Base-by-base conservation (phyloP, 2,797 vertebrate species). In the Melanotaenia parkinsoni region DNA sequence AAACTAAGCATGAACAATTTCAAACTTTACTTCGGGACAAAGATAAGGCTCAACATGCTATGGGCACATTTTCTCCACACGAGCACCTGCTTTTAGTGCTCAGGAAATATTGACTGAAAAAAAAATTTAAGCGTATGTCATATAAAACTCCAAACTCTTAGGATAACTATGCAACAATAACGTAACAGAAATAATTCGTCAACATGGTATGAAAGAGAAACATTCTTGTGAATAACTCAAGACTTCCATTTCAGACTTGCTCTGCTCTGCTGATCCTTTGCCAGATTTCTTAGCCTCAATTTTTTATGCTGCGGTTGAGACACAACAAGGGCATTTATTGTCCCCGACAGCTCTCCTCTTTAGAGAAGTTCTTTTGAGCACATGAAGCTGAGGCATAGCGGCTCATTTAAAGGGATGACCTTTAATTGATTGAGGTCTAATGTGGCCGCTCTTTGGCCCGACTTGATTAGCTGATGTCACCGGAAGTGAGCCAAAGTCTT, bases 291-390 rank as follows among this genome's bases (percentile, higher is more conserved):
- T 50, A 38, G 68, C 79, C 65, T 83, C 70, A 67, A 69, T 85
- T 83, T 82, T 77, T 61, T 63, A 47, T 63, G 72, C 71, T 70
- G 83, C 3, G 38, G 81, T 77, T 24, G 12, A 67, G 70, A 74
- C 57, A 63, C 66, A 90, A 93, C 91, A 88, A 89, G 73, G 84
- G 3, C 40, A 2, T 74, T 78, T 82, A 90, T 92, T 92, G 89
- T 92, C 72, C 5, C 22, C 6, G 54, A 68, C 56, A 3, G 62
- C 67, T 84, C 77, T 28, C 72, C 77, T 77, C 67, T 57, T 81
- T 79, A 83, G 72, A 86, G 81, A 71, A 81, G 84, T 87, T 85
- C 79, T 86, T 77, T 77, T 9, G 82, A 77, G 79, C 53, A 58
- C 58, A 84, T 73, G 79, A 74, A 82, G 63, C 66, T 0, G 32